A percentile compares a stretch with the other conserved stretches of the same genome.
Evolutionary conservation across 2,113 vertebrate genomes (phyloP).

Genomic region (Bubalus kerabau): DNA sequence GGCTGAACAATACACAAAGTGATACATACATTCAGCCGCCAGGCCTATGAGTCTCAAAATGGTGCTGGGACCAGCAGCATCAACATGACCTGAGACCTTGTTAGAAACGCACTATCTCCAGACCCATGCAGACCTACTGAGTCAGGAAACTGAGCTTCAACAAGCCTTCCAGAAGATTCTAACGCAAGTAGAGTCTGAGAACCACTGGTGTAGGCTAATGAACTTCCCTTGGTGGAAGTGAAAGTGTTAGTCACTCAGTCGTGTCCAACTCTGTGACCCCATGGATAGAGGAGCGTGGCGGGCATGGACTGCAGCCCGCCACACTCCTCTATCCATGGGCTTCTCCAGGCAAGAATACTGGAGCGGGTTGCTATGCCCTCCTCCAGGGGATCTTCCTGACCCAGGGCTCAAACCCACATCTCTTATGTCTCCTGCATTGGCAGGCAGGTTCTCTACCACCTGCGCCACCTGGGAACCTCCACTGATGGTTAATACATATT

Average conservation of each 20-base stretch:
- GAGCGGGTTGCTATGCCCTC: background rate
- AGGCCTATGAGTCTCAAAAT: background rate
- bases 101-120: background rate
- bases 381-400: background rate
- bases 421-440: background rate
- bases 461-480: background rate
- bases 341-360: background rate
- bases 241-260: background rate
- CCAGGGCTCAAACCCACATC: background rate
- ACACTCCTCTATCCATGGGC: background rate
- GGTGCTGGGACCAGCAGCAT: background rate
- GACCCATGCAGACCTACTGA: background rate
- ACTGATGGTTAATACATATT: background rate
- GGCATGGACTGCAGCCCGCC: background rate
- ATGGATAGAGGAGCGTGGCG: too few relatives aligned
- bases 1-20: background rate
- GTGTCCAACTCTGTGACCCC: background rate
- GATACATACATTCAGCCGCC: background rate
- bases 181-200: background rate
- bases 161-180: background rate
- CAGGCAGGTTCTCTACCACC: background rate
- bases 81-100: background rate
- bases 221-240: background rate
- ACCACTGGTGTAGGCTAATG: background rate
- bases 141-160: background rate